Conservation (phyloP, 2,113 vertebrate genomes). For the Tautogolabrus adspersus region DNA sequence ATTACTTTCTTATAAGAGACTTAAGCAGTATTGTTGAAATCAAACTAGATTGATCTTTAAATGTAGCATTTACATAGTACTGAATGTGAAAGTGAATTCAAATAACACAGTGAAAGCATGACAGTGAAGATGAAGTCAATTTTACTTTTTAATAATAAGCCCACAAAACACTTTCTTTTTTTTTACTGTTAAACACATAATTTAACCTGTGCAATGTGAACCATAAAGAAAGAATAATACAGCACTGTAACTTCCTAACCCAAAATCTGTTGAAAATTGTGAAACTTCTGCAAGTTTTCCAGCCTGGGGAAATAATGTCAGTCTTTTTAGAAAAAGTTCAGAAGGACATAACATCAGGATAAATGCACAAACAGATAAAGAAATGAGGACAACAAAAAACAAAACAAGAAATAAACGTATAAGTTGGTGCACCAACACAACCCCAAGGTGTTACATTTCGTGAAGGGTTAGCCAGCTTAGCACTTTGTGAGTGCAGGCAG, state of each 20-base stretch:
- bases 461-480: constrained; percentile 55
- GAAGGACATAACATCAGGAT: not conserved
- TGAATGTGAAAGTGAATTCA: not conserved
- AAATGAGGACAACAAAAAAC: constrained; percentile 25
- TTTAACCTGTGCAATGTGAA: constrained; percentile 1
- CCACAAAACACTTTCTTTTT: too few species aligned
- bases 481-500: constrained; percentile 49
- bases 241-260: not conserved
- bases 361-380: constrained; percentile 2
- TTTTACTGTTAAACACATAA: not conserved
- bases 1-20: too few species aligned
- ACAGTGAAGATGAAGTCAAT: too few species aligned
- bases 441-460: constrained; percentile 52
- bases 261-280: constrained; percentile 15
- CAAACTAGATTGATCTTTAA: not conserved
- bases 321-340: constrained; percentile 6
- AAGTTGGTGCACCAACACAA: constrained; percentile 8
- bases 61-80: too few species aligned
- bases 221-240: constrained; percentile 16
- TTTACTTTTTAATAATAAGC: too few species aligned
- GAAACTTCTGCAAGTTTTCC: constrained; percentile 20
- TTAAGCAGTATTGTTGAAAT: not conserved
- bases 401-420: constrained; percentile 19
- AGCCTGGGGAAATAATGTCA: not conserved
- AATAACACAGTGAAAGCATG: not conserved